These are phyloP conservation scores for Drosophila nannoptera DNA, from an alignment of 1,140 invertebrate genomes.

Conservation along the genomic window DNA sequence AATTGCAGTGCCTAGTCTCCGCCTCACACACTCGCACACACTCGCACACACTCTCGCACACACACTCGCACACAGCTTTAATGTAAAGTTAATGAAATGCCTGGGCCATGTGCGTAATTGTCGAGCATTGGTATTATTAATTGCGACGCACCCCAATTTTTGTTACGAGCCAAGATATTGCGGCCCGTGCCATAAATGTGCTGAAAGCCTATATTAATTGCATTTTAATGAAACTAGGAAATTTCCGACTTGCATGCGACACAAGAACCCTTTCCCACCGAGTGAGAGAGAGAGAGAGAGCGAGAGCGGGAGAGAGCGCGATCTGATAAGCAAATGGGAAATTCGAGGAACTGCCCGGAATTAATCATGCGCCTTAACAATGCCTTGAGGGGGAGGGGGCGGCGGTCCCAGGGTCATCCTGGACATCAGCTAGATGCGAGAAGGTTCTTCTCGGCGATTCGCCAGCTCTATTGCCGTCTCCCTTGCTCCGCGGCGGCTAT, in stretches of 20 bases:
- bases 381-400: not conserved
- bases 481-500: not conserved
- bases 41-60: conserved; percentile 13
- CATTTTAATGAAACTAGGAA: conserved; percentile 69
- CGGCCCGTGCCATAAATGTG: conserved; percentile 52
- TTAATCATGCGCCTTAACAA: conserved; percentile 26
- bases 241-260: conserved; percentile 16
- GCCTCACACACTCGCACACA: conserved; percentile 12
- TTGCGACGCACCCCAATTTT: conserved; percentile 72
- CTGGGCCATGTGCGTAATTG: conserved; percentile 39
- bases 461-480: conserved; percentile 25
- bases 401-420: not conserved
- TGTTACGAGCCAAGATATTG: conserved; percentile 8
- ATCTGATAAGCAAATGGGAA: not conserved
- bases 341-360: conserved; percentile 16
- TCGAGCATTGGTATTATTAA: conserved; percentile 64
- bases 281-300: not conserved
- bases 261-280: conserved; percentile 40
- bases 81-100: conserved; percentile 73
- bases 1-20: conserved; percentile 41
- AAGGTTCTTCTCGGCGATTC: conserved; percentile 1
- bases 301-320: not conserved
- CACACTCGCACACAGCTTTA: conserved; percentile 38
- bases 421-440: conserved; percentile 11
- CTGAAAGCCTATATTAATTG: conserved; percentile 76